phyloP scores from a whole-genome alignment of 2,113 vertebrate species.

The Hemiscyllium ocellatum region DNA sequence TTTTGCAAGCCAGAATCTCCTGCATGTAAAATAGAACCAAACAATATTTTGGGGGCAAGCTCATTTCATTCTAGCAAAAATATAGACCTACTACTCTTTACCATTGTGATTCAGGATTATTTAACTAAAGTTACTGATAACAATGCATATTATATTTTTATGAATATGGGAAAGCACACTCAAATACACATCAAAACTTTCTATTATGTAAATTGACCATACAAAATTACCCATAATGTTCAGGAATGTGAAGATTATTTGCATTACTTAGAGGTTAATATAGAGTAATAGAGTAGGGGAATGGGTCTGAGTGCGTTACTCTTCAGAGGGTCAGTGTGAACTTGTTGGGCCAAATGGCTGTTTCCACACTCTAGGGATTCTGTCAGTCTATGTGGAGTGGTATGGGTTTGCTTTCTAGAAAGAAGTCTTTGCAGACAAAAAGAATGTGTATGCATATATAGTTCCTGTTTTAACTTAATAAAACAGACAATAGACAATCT shows the following conservation, averaged over 20 bases:
- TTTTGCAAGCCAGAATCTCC: not conserved
- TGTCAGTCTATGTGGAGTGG: not conserved
- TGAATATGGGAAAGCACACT: not conserved
- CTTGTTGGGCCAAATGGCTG: too few species aligned
- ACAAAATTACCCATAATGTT: too few species aligned
- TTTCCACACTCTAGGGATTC: too few species aligned
- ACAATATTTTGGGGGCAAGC: not conserved
- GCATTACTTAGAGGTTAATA: too few species aligned
- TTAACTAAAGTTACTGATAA: not conserved
- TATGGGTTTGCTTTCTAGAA: not conserved
- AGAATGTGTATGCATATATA: not conserved
- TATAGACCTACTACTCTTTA: not conserved
- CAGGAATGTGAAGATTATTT: too few species aligned
- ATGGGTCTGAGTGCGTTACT: not conserved
- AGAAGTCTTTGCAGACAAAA: not conserved
- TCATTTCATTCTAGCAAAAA: not conserved
- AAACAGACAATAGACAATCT: too few species aligned
- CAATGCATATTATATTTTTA: not conserved
- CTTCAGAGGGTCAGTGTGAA: not conserved
- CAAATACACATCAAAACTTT: not conserved
- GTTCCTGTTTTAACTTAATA: too few species aligned
- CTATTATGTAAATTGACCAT: not conserved
- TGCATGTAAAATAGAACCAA: not conserved
- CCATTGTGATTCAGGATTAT: not conserved
- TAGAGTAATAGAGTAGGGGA: too few species aligned